Conservation (phyloP, 2,888 invertebrate genomes). For the Cryptus viduatorius region DNA sequence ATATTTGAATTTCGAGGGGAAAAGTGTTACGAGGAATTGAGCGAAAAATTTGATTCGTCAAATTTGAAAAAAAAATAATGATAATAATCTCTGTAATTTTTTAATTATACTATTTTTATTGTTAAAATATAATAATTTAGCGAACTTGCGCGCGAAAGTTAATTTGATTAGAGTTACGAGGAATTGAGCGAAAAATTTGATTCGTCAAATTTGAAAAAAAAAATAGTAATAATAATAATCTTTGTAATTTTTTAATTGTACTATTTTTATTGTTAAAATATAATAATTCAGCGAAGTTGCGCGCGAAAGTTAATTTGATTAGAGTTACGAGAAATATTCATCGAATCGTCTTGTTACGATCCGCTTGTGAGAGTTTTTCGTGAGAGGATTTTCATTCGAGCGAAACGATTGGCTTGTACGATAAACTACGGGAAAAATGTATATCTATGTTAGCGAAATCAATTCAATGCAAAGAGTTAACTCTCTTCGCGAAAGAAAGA, state of each 20-base stretch:
- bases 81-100: background rate
- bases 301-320: background rate
- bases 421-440: conserved; percentile 35
- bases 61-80: too few relatives aligned
- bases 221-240: too few relatives aligned
- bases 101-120: background rate
- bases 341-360: conserved; percentile 19
- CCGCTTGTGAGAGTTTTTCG: conserved; percentile 17
- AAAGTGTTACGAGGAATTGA: too few relatives aligned
- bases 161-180: background rate
- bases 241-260: background rate
- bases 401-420: conserved; percentile 48
- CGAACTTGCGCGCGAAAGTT: background rate
- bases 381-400: conserved; percentile 32
- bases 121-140: background rate
- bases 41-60: too few relatives aligned
- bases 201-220: too few relatives aligned
- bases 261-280: background rate
- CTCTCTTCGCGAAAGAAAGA: conserved; percentile 47
- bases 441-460: conserved; percentile 51
- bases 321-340: conserved; percentile 10
- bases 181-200: background rate
- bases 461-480: conserved; percentile 66
- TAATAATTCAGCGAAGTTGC: background rate
- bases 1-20: too few relatives aligned